Evolutionary conservation across 1,140 invertebrate species (phyloP), one percentile per base, ranked within the genome.

Genomic region (Halesus radiatus): DNA sequence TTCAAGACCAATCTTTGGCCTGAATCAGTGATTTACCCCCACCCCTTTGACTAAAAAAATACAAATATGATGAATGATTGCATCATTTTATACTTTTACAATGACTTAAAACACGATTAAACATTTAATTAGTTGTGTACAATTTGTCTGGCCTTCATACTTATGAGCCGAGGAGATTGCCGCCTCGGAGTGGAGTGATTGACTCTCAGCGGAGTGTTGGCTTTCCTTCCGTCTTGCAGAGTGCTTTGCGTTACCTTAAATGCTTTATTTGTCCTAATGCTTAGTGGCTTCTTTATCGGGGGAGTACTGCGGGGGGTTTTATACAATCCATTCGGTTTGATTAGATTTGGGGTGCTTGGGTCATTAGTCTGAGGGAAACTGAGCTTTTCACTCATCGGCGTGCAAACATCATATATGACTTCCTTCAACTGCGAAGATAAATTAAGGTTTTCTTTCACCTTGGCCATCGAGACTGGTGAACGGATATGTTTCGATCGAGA

Each of bases 401-500:
- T 83, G 60, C 82, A 83, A 15, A 81, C 58, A 74, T 83, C 82
- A 32, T 83, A 83, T n/a, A 83, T 83, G 13, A 83, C 82, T 70
- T 83, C 82, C 52, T 83, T 83, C 22, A 83, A 78, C 22, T 83
- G 79, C 10, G 72, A 73, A 50, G 82, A 83, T 32, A 83, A 76
- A 79, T 83, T 81, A 5, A 83, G 66, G 66, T 78, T 80, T 23
- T 83, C 80, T 80, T 80, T 83, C 56, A 72, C 32, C 77, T 80
- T 83, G 18, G 74, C 64, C 50, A 62, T 75, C 2, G 58, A 62
- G 1, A 78, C 29, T 1, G 81, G 81, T 18, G 81, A 83, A 74
- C 76, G 76, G 3, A 78, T 52, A 23, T 52, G 18, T 74, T 78
- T 81, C 18, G 60, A 76, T 77, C 76, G 78, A 32, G 74, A 72